These are phyloP conservation scores for Rhagoletis zephyria DNA, from an alignment of 1,140 invertebrate genomes.

Conservation along the genomic window DNA sequence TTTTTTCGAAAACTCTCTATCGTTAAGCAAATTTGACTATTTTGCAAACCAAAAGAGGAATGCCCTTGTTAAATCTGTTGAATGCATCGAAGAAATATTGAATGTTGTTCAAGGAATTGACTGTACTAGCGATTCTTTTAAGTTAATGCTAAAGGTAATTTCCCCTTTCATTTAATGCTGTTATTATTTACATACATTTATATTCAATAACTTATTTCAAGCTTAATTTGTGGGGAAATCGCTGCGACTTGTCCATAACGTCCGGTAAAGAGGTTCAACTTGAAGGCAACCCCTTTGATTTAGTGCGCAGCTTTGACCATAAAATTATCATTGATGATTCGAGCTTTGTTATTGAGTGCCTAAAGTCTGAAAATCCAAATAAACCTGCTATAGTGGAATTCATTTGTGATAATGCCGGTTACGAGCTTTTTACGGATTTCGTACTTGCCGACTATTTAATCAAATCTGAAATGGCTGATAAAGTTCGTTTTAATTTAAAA, in stretches of 20 bases:
- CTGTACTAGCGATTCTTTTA: constrained; percentile 74
- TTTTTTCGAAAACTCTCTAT: constrained; percentile 82
- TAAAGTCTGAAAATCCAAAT: constrained; percentile 59
- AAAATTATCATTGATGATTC: constrained; percentile 83
- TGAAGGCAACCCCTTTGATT: constrained; percentile 77
- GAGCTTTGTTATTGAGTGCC: constrained; percentile 75
- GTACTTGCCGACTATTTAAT: constrained; percentile 88
- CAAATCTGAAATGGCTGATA: constrained; percentile 78
- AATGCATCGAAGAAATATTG: constrained; percentile 77
- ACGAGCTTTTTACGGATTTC: constrained; percentile 93
- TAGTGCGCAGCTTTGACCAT: constrained; percentile 78
- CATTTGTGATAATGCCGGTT: constrained; percentile 93
- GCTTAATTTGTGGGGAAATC: constrained; percentile 82
- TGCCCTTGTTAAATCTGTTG: constrained; percentile 76
- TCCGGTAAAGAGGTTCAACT: constrained; percentile 78
- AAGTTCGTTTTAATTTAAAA: constrained; percentile 90
- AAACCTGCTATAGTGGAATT: constrained; percentile 78
- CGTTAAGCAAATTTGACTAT: constrained; percentile 82
- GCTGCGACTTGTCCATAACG: constrained; percentile 92
- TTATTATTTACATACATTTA: background rate
- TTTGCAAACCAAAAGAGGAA: constrained; percentile 84
- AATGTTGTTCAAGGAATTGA: constrained; percentile 63
- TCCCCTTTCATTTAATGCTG: background rate
- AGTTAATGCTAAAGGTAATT: constrained; percentile 76
- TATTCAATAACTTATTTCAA: constrained; percentile 62